Conservation (phyloP, 2,797 vertebrate genomes). For the Alcedo quadribrachys region DNA sequence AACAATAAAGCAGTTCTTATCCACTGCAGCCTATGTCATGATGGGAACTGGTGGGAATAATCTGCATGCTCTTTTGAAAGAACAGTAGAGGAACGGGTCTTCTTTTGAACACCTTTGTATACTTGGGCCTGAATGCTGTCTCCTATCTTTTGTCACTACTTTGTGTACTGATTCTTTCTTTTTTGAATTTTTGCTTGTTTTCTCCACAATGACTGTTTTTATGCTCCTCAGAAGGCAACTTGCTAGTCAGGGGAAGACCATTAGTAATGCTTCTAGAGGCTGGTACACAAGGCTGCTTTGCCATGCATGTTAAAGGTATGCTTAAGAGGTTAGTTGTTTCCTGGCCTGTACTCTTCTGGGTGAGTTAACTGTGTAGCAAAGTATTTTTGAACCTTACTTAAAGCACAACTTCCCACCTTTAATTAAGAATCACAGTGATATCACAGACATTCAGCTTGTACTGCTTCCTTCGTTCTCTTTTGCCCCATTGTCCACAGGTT, state of each 20-base stretch:
- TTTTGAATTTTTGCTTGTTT: not conserved
- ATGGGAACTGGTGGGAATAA: not conserved
- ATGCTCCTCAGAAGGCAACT: not conserved
- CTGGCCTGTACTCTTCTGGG: not conserved
- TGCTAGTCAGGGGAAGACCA: not conserved
- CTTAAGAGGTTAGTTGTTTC: not conserved
- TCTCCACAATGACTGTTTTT: not conserved
- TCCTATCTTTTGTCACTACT: not conserved
- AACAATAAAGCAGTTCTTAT: not conserved
- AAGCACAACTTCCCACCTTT: not conserved
- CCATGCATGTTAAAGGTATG: not conserved
- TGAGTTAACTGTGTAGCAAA: not conserved
- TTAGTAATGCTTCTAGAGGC: not conserved
- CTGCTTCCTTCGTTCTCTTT: not conserved
- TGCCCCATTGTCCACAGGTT: not conserved
- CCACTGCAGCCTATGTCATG: not conserved
- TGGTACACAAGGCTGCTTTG: not conserved
- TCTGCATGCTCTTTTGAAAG: not conserved
- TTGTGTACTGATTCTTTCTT: not conserved
- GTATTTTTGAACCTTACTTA: not conserved
- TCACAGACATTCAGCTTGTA: not conserved
- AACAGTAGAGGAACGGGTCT: not conserved
- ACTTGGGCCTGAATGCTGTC: not conserved
- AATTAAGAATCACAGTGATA: not conserved
- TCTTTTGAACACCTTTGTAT: not conserved